Percentiles rank a stretch among this genome's conserved stretches.
phyloP scores from a whole-genome alignment of 2,888 invertebrate species.

The Buathra laborator region DNA sequence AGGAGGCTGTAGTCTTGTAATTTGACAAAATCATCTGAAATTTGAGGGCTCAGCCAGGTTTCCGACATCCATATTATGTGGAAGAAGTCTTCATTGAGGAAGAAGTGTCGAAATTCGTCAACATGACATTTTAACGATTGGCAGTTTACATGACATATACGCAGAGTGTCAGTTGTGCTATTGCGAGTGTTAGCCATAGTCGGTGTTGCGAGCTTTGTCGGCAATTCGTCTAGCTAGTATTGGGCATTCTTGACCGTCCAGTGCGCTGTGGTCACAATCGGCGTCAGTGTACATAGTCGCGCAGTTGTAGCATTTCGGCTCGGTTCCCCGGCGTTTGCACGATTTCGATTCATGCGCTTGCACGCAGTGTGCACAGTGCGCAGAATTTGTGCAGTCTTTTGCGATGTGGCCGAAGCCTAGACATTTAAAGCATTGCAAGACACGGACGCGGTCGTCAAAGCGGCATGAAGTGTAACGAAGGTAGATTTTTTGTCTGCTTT shows the following conservation, averaged over 20 bases:
- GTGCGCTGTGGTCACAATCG: not conserved
- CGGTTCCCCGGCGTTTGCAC: not conserved
- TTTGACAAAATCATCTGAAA: not conserved
- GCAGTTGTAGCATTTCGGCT: not conserved
- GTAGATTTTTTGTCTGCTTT: not conserved
- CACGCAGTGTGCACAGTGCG: slow-evolving; percentile 8
- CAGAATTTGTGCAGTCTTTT: not conserved
- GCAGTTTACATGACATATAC: slow-evolving; percentile 5
- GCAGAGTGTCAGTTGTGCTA: not conserved
- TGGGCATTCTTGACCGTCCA: slow-evolving; percentile 7
- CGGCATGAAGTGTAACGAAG: not conserved
- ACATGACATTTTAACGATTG: not conserved
- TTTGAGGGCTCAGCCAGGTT: not conserved
- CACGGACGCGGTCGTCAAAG: slow-evolving; percentile 7
- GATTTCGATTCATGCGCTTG: not conserved
- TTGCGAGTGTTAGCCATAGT: not conserved
- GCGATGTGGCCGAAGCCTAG: not conserved
- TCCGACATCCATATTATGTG: not conserved
- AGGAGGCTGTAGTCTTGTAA: not conserved
- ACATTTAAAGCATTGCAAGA: slow-evolving; percentile 20
- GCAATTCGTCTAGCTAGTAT: not conserved
- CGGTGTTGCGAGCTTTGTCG: not conserved
- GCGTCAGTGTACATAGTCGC: not conserved
- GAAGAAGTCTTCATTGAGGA: not conserved
- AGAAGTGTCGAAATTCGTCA: not conserved